These are phyloP conservation scores for Hipparchia semele DNA, from an alignment of 2,888 invertebrate species.

Conservation along the genomic window DNA sequence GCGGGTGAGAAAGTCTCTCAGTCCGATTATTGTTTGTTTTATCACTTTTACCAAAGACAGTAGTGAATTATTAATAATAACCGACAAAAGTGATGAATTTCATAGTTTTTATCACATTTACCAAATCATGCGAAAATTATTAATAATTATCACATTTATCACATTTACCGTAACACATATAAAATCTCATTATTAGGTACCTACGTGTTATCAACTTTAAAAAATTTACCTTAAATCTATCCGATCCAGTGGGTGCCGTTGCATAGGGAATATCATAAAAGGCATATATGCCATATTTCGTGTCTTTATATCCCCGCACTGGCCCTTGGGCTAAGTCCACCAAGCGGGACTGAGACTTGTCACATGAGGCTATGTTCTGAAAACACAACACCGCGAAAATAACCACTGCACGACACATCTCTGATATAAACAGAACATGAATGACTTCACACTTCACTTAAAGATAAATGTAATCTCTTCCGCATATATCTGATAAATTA, in stretches of 20 bases:
- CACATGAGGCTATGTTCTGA: not conserved
- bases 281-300: constrained; percentile 38
- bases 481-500: too few species aligned
- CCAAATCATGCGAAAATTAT: too few species aligned
- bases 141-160: too few species aligned
- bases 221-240: constrained; percentile 50
- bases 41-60: too few species aligned
- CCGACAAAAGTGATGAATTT: too few species aligned
- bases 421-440: constrained; percentile 54
- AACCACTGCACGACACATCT: not conserved
- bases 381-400: not conserved
- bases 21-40: too few species aligned
- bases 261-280: constrained; percentile 52
- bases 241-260: constrained; percentile 49
- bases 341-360: constrained; percentile 35
- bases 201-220: not conserved
- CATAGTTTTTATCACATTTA: too few species aligned
- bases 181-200: not conserved
- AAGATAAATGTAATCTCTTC: too few species aligned
- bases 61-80: too few species aligned
- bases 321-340: constrained; percentile 50
- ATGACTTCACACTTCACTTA: too few species aligned
- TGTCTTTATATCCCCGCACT: constrained; percentile 51
- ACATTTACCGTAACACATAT: too few species aligned
- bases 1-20: too few species aligned